These are phyloP conservation scores for Ceyx cyanopectus DNA, from an alignment of 2,113 vertebrate genomes.

Conservation along the genomic window DNA sequence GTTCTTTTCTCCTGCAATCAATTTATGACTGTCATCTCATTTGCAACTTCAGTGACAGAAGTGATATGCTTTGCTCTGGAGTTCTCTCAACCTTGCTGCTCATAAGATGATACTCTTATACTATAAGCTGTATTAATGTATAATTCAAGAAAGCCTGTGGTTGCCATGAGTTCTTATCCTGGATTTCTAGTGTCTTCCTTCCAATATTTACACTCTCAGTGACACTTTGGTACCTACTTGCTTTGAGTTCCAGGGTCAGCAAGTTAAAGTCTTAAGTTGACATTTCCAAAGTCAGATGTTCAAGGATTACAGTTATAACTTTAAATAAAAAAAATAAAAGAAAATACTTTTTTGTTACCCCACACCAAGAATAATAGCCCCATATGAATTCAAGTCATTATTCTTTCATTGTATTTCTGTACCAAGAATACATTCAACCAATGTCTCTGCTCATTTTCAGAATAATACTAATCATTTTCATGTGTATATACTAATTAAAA, in stretches of 20 bases:
- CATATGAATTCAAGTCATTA: not conserved
- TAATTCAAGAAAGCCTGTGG: conserved; percentile 38
- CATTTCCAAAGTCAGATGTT: conserved; percentile 36
- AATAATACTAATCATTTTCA: not conserved
- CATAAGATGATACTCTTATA: conserved; percentile 47
- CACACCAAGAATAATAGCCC: not conserved
- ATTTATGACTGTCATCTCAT: conserved; percentile 51
- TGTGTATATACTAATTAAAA: not conserved
- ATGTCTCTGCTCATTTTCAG: not conserved
- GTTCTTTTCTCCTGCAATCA: conserved; percentile 23
- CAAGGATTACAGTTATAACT: not conserved
- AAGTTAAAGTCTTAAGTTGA: conserved; percentile 46
- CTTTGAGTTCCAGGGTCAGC: conserved; percentile 11
- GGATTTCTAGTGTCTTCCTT: conserved; percentile 53
- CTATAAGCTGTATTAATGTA: conserved; percentile 64
- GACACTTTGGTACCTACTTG: conserved; percentile 34
- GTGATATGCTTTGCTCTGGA: conserved; percentile 41
- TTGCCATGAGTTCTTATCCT: conserved; percentile 60
- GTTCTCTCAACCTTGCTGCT: conserved; percentile 39
- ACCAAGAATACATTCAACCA: not conserved
- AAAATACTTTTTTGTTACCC: not conserved
- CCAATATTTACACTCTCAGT: conserved; percentile 21
- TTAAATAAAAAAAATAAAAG: not conserved
- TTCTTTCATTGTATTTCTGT: not conserved
- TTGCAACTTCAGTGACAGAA: conserved; percentile 51